Conservation (phyloP, 2,797 vertebrate genomes). For the Bucorvus abyssinicus region DNA sequence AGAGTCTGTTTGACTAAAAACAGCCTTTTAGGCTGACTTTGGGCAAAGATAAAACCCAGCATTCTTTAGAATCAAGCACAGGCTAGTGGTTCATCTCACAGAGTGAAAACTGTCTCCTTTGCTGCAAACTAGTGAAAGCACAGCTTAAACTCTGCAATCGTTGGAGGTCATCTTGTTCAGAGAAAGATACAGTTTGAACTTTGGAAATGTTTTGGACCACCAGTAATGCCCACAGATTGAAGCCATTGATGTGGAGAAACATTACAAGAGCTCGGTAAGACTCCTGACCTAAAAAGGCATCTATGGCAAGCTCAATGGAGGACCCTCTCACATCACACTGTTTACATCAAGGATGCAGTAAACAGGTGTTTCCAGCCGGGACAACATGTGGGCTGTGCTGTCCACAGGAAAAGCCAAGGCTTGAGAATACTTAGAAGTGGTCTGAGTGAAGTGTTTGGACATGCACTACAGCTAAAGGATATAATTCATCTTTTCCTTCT, state of each 20-base stretch:
- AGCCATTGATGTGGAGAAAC: background rate
- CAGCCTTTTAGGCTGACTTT: background rate
- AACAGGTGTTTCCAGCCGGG: background rate
- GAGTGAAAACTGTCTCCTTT: background rate
- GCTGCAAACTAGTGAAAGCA: background rate
- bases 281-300: background rate
- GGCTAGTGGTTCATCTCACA: background rate
- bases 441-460: background rate
- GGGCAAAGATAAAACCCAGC: background rate
- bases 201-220: background rate
- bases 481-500: background rate
- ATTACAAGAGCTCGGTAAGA: background rate
- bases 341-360: background rate
- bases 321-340: background rate
- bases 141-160: background rate
- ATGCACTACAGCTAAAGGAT: background rate
- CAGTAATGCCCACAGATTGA: background rate
- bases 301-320: background rate
- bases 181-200: background rate
- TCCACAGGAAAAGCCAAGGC: background rate
- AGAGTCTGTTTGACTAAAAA: background rate
- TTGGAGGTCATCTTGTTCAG: background rate
- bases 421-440: background rate
- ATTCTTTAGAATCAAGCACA: background rate
- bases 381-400: background rate